Percentiles rank a stretch among this genome's conserved stretches.
Evolutionary conservation across 2,888 invertebrate genomes (phyloP).

Genomic region (Maniola hyperantus): DNA sequence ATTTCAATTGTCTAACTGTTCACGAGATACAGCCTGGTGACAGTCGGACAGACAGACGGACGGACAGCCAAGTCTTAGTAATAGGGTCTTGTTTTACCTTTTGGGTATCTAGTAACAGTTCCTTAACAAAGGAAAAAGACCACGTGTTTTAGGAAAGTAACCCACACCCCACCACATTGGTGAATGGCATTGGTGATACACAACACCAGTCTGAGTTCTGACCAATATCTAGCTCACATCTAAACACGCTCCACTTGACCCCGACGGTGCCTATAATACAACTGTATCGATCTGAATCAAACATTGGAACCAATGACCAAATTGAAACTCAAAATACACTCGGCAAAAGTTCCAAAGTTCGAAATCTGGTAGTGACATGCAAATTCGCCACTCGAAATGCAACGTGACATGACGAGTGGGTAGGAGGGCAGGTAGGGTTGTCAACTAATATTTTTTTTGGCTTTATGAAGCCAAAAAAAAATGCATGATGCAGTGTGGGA

Average conservation of each 20-base stretch:
- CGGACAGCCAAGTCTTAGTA: too few species aligned
- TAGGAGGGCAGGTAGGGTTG: conserved; percentile 47
- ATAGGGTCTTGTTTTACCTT: too few species aligned
- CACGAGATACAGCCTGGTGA: too few species aligned
- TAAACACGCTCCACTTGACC: conserved; percentile 18
- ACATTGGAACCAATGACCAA: conserved; percentile 18
- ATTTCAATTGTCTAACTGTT: too few species aligned
- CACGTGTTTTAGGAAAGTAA: conserved; percentile 18
- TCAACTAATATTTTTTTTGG: neutral
- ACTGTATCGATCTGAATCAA: conserved; percentile 23
- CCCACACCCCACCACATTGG: conserved; percentile 3
- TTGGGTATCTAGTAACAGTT: neutral
- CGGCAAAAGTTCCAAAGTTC: conserved; percentile 36
- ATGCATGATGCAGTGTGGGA: too few species aligned
- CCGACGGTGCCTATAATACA: conserved; percentile 8
- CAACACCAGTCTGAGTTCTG: neutral
- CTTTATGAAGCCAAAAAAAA: neutral
- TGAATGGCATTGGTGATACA: conserved; percentile 5
- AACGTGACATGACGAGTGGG: conserved; percentile 73
- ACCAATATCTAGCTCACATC: neutral
- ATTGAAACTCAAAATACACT: conserved; percentile 29
- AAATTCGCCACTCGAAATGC: conserved; percentile 76
- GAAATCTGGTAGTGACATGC: conserved; percentile 52
- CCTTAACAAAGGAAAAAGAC: neutral
- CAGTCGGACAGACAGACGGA: too few species aligned